Evolutionary conservation across 1,140 invertebrate species (phyloP), one percentile per base, ranked within the genome.

Genomic region (Sminthurides bifidus): DNA sequence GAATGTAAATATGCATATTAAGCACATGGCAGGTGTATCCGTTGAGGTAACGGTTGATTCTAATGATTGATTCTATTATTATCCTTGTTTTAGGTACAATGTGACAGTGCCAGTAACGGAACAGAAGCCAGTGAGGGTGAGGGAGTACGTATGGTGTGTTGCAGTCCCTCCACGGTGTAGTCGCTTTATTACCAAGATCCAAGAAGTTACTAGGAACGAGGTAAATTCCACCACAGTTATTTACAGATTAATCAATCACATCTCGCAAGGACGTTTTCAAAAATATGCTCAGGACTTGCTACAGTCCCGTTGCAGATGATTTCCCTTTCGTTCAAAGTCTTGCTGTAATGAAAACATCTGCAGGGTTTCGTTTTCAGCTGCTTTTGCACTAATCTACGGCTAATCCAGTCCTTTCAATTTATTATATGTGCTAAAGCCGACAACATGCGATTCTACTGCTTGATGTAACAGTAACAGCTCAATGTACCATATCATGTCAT

Each of bases 141-240:
- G 84, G 43, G 82, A 82, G 53, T 83, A 82, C 60, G 78, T 78
- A 0, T 91, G 84, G 81, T 92, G 89, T 72, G 74, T 88, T 6
- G 84, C 78, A 65, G 75, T 91, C 31, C 88, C 87, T 29, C 85
- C 85, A 14, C 75, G 82, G 67, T 93, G 90, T 71, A 86, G 86
- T 33, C 85, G 82, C 67, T 92, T 90, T 69, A 83, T 79, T 66
- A 81, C 89, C 27, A 79, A 81, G 56, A 82, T 84, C 61, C 80
- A 79, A 62, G 77, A 79, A 15, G 77, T 84, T 2, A 81, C 79
- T 66, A 83, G 81, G 68, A 83, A 77, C 3, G 71, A 80, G 74
- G 78, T 79, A 65, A 64, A 59, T n/a, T n/a, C n/a, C n/a, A n/a
- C n/a, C n/a, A n/a, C n/a, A n/a, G n/a, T n/a, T n/a, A n/a, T n/a